Evolutionary conservation across 2,888 invertebrate species (phyloP).

Genomic region (Bimastos eiseni): DNA sequence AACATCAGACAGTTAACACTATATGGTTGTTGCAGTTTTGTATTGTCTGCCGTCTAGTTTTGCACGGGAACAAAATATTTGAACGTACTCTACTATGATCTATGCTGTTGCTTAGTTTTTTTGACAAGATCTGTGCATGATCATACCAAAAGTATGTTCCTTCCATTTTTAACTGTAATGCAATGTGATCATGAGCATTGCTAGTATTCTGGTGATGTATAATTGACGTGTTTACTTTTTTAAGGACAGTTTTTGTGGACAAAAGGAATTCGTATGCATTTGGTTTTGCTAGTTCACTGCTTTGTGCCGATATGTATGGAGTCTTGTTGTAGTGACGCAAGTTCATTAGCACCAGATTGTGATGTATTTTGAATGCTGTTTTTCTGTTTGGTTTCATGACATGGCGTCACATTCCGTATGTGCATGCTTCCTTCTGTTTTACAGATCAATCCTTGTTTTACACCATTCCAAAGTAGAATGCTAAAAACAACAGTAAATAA

Average conservation of each 20-base stretch:
- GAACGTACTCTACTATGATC: not conserved
- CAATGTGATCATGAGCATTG: not conserved
- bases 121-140: not conserved
- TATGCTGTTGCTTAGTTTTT: not conserved
- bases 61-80: not conserved
- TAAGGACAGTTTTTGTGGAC: not conserved
- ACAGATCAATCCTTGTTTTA: not conserved
- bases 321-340: not conserved
- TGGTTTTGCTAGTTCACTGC: not conserved
- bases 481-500: not conserved
- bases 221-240: not conserved
- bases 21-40: not conserved
- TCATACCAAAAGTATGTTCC: not conserved
- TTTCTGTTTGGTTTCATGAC: not conserved
- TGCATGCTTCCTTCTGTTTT: not conserved
- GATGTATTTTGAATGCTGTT: not conserved
- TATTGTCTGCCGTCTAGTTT: not conserved
- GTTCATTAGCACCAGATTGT: not conserved
- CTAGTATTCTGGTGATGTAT: not conserved
- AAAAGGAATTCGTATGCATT: not conserved
- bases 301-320: not conserved
- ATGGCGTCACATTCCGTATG: not conserved
- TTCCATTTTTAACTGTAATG: not conserved
- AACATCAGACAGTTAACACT: not conserved
- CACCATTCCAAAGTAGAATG: not conserved